Evolutionary conservation across 2,113 vertebrate genomes (phyloP).

Genomic region (Trochalopteron elliotii): DNA sequence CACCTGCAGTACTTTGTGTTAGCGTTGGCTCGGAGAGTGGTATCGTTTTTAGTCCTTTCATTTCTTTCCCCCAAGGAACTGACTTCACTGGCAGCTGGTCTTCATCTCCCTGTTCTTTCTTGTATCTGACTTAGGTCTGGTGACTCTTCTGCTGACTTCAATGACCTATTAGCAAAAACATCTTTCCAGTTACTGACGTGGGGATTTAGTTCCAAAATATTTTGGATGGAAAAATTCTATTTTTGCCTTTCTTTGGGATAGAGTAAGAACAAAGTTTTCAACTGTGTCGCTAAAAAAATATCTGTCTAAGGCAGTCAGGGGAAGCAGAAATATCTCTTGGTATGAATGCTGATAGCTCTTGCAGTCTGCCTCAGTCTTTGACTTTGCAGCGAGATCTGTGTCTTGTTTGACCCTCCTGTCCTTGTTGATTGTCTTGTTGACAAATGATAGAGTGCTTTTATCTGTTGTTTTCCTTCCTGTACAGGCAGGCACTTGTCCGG

Average conservation of each 20-base stretch:
- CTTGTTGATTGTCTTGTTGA: not conserved
- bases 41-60: conserved; percentile 37
- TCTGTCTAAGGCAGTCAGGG: not conserved
- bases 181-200: not conserved
- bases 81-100: not conserved
- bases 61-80: not conserved
- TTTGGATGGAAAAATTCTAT: not conserved
- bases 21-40: conserved; percentile 79
- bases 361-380: not conserved
- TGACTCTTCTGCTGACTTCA: not conserved
- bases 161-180: not conserved
- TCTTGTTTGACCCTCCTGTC: not conserved
- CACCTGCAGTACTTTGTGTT: conserved; percentile 89
- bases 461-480: conserved; percentile 39
- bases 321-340: not conserved
- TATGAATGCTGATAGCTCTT: not conserved
- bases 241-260: not conserved
- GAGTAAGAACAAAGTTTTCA: not conserved
- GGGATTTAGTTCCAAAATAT: not conserved
- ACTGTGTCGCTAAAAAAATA: not conserved
- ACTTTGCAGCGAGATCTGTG: not conserved
- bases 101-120: not conserved
- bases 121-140: not conserved
- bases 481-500: conserved; percentile 76
- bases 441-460: not conserved